Conservation (phyloP, 2,113 vertebrate genomes). For the Pituophis catenifer region DNA sequence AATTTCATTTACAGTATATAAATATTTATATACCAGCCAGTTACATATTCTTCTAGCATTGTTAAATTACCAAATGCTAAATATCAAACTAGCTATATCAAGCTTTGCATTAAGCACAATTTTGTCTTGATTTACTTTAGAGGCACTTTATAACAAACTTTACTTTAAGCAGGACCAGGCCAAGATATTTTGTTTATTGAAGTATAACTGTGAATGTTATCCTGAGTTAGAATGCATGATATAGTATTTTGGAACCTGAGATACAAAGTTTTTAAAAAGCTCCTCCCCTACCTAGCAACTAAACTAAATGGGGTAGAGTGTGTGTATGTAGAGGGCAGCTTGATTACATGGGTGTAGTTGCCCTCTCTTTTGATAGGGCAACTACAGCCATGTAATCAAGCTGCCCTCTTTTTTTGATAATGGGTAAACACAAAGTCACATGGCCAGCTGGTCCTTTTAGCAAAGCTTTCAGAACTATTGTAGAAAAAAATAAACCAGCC, state of each 20-base stretch:
- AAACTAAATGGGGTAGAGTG: not conserved
- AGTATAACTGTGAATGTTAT: not conserved
- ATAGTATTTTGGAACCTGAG: not conserved
- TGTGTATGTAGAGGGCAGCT: not conserved
- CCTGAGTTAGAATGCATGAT: not conserved
- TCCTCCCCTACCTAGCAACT: not conserved
- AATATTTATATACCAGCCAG: not conserved
- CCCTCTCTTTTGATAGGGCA: not conserved
- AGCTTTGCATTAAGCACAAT: accelerated
- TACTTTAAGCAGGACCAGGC: not conserved
- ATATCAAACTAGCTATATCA: not conserved
- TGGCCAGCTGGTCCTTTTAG: not conserved
- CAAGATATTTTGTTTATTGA: not conserved
- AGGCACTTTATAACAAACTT: not conserved
- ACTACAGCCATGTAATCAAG: not conserved
- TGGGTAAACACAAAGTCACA: not conserved
- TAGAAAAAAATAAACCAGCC: not conserved
- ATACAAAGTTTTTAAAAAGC: no score
- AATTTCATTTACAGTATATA: not conserved
- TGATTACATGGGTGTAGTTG: no score
- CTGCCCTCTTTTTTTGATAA: not conserved
- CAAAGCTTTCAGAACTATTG: not conserved
- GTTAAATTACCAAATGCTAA: not conserved
- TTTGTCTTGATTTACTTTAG: not conserved
- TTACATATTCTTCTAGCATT: not conserved